A percentile compares a stretch with the other conserved stretches of the same genome.
Evolutionary conservation across 2,888 invertebrate genomes (phyloP).

Genomic region (Blastobasis lacticolella): DNA sequence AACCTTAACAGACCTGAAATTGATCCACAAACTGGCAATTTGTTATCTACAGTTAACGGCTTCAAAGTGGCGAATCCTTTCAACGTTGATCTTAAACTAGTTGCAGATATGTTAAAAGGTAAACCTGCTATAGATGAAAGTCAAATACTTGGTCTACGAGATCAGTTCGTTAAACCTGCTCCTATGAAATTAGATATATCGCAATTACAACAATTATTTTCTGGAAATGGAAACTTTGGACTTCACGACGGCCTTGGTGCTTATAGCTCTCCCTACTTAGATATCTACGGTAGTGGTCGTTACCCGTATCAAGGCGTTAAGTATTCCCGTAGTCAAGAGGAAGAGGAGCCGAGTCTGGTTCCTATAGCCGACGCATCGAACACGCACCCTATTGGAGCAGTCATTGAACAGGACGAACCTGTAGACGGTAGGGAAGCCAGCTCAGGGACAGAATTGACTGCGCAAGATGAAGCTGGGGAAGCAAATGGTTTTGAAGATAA

Average conservation of each 20-base stretch:
- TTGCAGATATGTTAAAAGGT: constrained; percentile 64
- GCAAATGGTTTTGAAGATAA: constrained; percentile 33
- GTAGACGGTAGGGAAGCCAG: constrained; percentile 37
- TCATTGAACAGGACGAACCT: constrained; percentile 56
- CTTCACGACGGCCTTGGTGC: constrained; percentile 38
- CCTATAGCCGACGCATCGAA: constrained; percentile 59
- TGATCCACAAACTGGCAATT: constrained; percentile 35
- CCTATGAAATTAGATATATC: constrained; percentile 52
- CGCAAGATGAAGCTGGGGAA: constrained; percentile 33
- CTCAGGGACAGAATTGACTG: constrained; percentile 36
- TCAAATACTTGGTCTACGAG: constrained; percentile 42
- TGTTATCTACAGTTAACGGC: constrained; percentile 61
- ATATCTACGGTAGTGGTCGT: constrained; percentile 45
- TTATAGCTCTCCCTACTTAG: constrained; percentile 46
- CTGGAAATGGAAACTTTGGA: constrained; percentile 29
- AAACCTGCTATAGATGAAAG: constrained; percentile 49
- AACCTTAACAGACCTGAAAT: constrained; percentile 45
- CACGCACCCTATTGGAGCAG: constrained; percentile 64
- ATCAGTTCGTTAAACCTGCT: constrained; percentile 41
- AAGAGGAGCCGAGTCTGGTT: constrained; percentile 54
- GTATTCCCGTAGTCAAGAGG: constrained; percentile 64
- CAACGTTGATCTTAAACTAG: constrained; percentile 63
- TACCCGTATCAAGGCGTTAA: constrained; percentile 60
- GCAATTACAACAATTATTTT: constrained; percentile 52
- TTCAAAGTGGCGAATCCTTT: constrained; percentile 69